These are phyloP conservation scores for Aegotheles bennettii DNA, from an alignment of 2,113 vertebrate genomes.

Conservation along the genomic window DNA sequence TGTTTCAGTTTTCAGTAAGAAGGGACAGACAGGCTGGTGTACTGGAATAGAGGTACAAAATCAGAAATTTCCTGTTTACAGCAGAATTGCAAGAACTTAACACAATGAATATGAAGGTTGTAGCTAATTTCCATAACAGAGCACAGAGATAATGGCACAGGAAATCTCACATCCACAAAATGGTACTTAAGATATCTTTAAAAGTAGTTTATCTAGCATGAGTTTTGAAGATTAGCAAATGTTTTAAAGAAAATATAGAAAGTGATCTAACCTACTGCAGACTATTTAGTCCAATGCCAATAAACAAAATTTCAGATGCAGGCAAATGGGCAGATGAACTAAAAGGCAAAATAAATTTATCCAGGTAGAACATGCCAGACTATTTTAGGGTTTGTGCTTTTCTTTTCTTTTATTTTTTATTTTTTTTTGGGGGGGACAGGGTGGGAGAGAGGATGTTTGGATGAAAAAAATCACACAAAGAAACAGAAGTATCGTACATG, in stretches of 20 bases:
- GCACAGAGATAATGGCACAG: neutral
- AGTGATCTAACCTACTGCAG: neutral
- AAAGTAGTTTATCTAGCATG: neutral
- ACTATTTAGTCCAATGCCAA: neutral
- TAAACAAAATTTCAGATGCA: neutral
- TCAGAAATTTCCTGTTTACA: neutral
- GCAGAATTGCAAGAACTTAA: neutral
- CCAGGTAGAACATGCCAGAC: neutral
- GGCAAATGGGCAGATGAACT: neutral
- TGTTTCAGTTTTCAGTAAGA: neutral
- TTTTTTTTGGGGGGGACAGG: too few species aligned
- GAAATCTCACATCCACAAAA: neutral
- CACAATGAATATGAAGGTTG: neutral
- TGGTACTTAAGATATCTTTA: neutral
- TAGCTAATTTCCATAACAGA: neutral
- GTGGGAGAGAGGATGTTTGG: too few species aligned
- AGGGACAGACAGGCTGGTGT: neutral
- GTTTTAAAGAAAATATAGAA: neutral
- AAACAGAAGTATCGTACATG: too few species aligned
- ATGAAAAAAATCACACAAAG: too few species aligned
- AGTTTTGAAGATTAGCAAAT: neutral
- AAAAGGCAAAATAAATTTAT: neutral
- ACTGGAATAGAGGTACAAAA: neutral
- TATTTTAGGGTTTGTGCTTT: neutral
- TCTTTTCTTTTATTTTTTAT: too few species aligned